Evolutionary conservation across 2,113 vertebrate species (phyloP), one percentile per base, ranked within the genome.

Genomic region (Marmota flaviventris): DNA sequence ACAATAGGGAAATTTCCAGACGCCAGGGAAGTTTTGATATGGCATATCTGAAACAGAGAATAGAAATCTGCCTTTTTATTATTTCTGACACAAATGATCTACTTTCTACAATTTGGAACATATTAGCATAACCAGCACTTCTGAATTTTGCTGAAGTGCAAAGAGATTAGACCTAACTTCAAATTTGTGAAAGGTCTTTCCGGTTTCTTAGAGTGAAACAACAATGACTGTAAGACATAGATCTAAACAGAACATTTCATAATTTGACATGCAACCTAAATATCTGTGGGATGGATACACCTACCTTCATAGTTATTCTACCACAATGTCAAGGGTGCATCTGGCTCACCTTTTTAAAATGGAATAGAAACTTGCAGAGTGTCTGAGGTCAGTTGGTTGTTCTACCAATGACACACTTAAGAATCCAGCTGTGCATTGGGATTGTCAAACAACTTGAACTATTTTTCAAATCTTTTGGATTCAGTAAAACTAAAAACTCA

Each of bases 381-480:
- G 10, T 34, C 58, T 78, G 76, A 96, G 51, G 58, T 87, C 61
- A 72, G 3, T 1, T 48, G 67, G 8, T 45, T 75, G 25, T 90
- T 72, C 39, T 34, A 94, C 81, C 61, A 92, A 11, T 0, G 69
- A 85, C 72, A 94, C 17, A 22, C 4, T 22, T 9, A 77, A 81
- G 53, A 84, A 58, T 18, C 29, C 85, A 34, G 77, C 91, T 83
- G 69, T 78, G 82, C 20, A 45, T 92, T 89, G 61, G 87, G 24
- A 72, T 95, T 95, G 67, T 96, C 94, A 97, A 94, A 87, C 79
- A 93, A 94, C 53, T 94, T 70, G 69, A 95, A 96, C 84, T 63
- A 90, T 95, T 96, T 97, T 97, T 96, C 94, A 96, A 97, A 96
- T 37, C 90, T 96, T 95, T 97, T 95, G 88, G 93, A 97, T 78